Base-by-base conservation (phyloP, 2,797 vertebrate species). In the Lophotriccus pileatus region DNA sequence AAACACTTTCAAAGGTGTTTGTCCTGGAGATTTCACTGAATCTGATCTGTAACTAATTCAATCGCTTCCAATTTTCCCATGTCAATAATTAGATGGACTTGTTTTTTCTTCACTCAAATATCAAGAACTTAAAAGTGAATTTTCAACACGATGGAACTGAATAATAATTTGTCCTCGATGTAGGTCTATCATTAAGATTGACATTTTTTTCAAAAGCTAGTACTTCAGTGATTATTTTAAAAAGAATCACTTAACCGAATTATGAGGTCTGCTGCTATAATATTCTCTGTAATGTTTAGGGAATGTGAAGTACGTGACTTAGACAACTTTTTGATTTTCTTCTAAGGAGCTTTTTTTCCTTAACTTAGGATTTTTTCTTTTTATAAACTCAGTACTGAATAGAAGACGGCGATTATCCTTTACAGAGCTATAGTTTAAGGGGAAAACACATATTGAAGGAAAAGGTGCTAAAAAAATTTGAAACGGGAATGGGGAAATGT, bases 241-340 rank as follows among this genome's bases (percentile, higher is more conserved):
- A 89, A 91, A 95, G 69, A 92, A 73, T 76, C 58, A 43, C 80
- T 93, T 92, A 76, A 87, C 53, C 0, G 10, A 80, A 77, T 87
- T 92, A 80, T 8, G 55, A 78, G 62, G 47, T 74, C 91, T 94
- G 81, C 90, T 91, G 84, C 76, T 92, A 55, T 93, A 92, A 92
- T 95, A 92, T 91, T 96, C 83, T 69, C 83, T 95, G 47, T 96
- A 84, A 94, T 93, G 85, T 84, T 93, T 94, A 52, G 85, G 76
- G 56, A 93, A 88, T 93, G 81, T 84, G 86, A 86, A 94, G 22
- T 90, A 63, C 4, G 1, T 81, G 68, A 78, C 66, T 56, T 55
- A 7, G 41, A 39, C 36, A 81, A 73, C 73, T 91, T 89, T 39
- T 67, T 78, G 32, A 68, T 84, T 91, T 94, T 92, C 56, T 84